Evolutionary conservation across 2,888 invertebrate genomes (phyloP).

Genomic region (Hipparchia semele): DNA sequence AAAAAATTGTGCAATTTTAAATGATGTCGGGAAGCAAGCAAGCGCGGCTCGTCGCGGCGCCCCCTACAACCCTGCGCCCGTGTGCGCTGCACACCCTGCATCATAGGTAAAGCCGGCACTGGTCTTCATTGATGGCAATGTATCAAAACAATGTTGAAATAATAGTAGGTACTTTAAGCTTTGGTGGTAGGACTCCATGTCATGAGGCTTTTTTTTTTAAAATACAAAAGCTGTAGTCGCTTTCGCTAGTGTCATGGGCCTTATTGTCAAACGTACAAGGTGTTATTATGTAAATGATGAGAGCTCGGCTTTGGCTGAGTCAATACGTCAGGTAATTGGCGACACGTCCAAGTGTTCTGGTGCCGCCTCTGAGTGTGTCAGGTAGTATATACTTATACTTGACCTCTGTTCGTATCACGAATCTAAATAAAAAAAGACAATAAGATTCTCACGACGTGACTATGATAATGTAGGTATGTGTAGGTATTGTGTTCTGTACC

Average conservation of each 20-base stretch:
- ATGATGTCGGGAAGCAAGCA: no score
- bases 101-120: no score
- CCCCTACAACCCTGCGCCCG: no score
- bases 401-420: constrained; percentile 54
- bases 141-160: no score
- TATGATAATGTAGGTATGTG: not conserved
- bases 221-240: constrained; percentile 28
- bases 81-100: no score
- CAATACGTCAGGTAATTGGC: constrained; percentile 79
- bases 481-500: not conserved
- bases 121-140: no score
- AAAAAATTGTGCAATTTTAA: no score
- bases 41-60: no score
- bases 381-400: constrained; percentile 39
- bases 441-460: constrained; percentile 30
- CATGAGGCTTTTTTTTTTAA: no score
- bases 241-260: constrained; percentile 46
- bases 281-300: constrained; percentile 83
- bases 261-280: constrained; percentile 58
- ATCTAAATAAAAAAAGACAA: constrained; percentile 29
- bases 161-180: no score
- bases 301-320: constrained; percentile 79
- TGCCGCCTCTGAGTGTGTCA: constrained; percentile 19
- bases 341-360: constrained; percentile 58
- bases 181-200: no score